These are phyloP conservation scores for Corythornis cristatus DNA, from an alignment of 2,113 vertebrate genomes.

Conservation along the genomic window DNA sequence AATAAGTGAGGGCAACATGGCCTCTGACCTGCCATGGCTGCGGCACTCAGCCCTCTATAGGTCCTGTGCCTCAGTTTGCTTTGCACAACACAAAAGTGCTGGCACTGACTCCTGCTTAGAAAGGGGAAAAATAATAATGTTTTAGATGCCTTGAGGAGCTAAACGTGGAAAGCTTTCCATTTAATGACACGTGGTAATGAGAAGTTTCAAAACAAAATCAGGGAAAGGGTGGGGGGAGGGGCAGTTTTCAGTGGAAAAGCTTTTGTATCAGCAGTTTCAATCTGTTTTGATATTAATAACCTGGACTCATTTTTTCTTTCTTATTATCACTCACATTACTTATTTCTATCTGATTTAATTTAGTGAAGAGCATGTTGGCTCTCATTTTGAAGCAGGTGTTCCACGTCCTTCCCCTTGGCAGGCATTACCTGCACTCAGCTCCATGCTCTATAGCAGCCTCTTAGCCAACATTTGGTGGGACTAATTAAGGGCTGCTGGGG, in stretches of 20 bases:
- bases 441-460: neutral
- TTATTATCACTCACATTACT: neutral
- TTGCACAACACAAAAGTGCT: accelerated
- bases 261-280: neutral
- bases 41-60: accelerated
- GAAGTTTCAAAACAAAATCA: conserved; percentile 9
- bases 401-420: neutral
- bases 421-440: neutral
- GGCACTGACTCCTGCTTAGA: neutral
- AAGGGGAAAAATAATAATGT: neutral
- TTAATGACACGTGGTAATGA: neutral
- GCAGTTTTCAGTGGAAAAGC: neutral
- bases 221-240: neutral
- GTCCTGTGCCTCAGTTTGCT: neutral
- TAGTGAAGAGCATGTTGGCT: conserved; percentile 7
- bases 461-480: neutral
- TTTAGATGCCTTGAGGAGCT: neutral
- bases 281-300: conserved; percentile 26
- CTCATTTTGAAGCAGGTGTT: neutral
- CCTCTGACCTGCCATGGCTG: neutral
- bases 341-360: conserved; percentile 29
- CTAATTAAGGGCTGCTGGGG: neutral
- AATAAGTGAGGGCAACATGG: neutral
- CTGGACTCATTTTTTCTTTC: neutral
- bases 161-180: neutral